Evolutionary conservation across 2,797 vertebrate genomes (phyloP), one percentile per base, ranked within the genome.

Genomic region (Chromobotia macracanthus): DNA sequence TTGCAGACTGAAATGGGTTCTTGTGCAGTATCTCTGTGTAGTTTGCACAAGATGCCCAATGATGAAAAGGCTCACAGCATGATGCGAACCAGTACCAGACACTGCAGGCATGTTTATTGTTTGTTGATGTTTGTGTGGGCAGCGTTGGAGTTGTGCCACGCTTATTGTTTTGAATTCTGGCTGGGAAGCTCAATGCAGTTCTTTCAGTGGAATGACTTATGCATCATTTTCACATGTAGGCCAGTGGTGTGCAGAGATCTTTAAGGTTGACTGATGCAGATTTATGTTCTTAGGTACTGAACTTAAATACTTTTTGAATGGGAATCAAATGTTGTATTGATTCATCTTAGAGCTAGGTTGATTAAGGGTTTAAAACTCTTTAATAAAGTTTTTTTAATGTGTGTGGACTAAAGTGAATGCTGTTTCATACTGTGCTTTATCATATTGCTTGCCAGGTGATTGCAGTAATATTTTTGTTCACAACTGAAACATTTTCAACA

Each of bases 121-220:
- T 58, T 58, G 13, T 72, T 41, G 53, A 72, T 35, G 31, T 60
- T 31, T 16, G 58, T 60, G 70, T 72, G 70, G 70, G 70, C 53
- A 23, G 31, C 19, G 31, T 23, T 58, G 69, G n/a, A 56, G 51
- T 56, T 75, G n/a, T 75, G 72, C 41, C 58, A 13, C 7, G 1
- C 23, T 50, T 50, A 63, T 74, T 35, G 41, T 60, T 73, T 74
- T 21, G 1, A 35, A 50, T 50, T 74, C 31, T 61, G 41, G 18
- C 21, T 48, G 21, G 41, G 44, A 28, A 18, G 13, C 16, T 28
- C 38, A 56, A 35, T 5, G 0, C 1, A 8, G 0, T 28, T 10
- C 41, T 5, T 28, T 38, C 31, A 23, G 23, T 60, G 21, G 8
- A 56, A 56, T 1, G 6, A 5, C n/a, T 38, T 58, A 18, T 38